phyloP scores from a whole-genome alignment of 2,888 invertebrate genomes.

The Parascotia fuliginaria region DNA sequence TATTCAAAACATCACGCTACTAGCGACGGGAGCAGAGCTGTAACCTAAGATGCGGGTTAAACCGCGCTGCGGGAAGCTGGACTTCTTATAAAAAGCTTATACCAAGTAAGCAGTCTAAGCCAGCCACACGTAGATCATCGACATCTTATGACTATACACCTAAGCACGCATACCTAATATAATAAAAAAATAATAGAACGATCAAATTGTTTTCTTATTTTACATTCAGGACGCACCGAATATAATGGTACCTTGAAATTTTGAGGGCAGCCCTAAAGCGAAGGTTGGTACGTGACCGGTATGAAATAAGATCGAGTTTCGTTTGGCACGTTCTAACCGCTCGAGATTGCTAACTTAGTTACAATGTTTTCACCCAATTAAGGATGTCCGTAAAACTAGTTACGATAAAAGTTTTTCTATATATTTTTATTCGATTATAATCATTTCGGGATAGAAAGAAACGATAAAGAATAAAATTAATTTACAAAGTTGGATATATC shows the following conservation, averaged over 20 bases:
- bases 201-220: slow-evolving; percentile 54
- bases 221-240: slow-evolving; percentile 56
- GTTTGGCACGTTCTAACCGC: slow-evolving; percentile 46
- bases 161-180: background rate
- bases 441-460: background rate
- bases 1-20: too few relatives aligned
- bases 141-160: background rate
- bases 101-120: too few relatives aligned
- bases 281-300: slow-evolving; percentile 62
- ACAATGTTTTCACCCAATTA: slow-evolving; percentile 64
- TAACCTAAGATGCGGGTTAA: too few relatives aligned
- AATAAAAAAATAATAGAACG: slow-evolving; percentile 24
- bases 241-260: slow-evolving; percentile 58
- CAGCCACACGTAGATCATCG: background rate
- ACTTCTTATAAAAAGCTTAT: too few relatives aligned
- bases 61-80: too few relatives aligned
- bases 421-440: slow-evolving; percentile 15
- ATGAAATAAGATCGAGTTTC: slow-evolving; percentile 54
- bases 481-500: too few relatives aligned
- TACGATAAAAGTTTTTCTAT: slow-evolving; percentile 11
- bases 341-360: slow-evolving; percentile 59
- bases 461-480: too few relatives aligned
- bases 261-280: slow-evolving; percentile 45
- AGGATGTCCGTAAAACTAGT: slow-evolving; percentile 49
- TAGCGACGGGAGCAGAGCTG: too few relatives aligned